Evolutionary conservation across 2,888 invertebrate genomes (phyloP), one percentile per base, ranked within the genome.

Genomic region (Acheta domesticus): DNA sequence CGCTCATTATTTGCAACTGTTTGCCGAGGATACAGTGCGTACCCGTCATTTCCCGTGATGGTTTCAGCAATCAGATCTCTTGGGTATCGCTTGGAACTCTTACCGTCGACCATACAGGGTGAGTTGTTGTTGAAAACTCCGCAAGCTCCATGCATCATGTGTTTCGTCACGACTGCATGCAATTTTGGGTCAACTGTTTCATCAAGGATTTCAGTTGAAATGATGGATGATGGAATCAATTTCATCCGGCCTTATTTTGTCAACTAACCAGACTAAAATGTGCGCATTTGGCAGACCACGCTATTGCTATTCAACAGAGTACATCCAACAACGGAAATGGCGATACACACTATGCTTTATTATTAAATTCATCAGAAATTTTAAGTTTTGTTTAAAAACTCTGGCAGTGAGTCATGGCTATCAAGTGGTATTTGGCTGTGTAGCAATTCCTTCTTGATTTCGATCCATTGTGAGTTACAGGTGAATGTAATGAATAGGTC

Each of bases 101-200:
- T n/a, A 23, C 82, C 83, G 49, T 83, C 81, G 48, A 77, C 77
- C 84, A 84, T 85, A 82, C 85, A 86, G 2, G 83, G 82, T 74
- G 49, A n/a, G n/a, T n/a, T 79, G 74, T 77, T 48, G 79, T 85
- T 85, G 11, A 82, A 74, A 73, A 49, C 23, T 48, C 84, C 85
- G 80, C 85, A 85, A 23, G 85, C 85, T 23, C 86, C 85, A 84
- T 86, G 86, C 78, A 86, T 84, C 85, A 87, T 87, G 77, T 86
- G n/a, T n/a, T n/a, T n/a, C n/a, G n/a, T n/a, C n/a, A n/a, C n/a
- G n/a, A n/a, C n/a, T n/a, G n/a, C n/a, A n/a, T n/a, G n/a, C n/a
- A n/a, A n/a, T n/a, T n/a, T n/a, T n/a, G n/a, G n/a, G n/a, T n/a
- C n/a, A n/a, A n/a, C n/a, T n/a, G n/a, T n/a, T n/a, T n/a, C n/a